Base-by-base conservation (phyloP, 2,888 invertebrate genomes). In the Uloborus plumipes region DNA sequence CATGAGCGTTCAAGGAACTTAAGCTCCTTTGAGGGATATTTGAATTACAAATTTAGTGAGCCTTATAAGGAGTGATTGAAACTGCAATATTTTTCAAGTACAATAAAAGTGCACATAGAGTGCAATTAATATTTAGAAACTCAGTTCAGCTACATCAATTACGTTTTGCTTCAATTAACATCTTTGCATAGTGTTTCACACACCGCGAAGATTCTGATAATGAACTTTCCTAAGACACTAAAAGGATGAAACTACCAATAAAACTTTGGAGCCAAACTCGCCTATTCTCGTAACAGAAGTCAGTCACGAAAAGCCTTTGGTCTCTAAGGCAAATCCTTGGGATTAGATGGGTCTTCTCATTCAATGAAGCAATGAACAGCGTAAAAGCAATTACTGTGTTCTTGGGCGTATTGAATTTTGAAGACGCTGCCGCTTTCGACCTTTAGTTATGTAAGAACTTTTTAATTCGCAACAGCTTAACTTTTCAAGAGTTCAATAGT, bases 181-280 rank as follows among this genome's bases (percentile, higher is more conserved):
- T 70, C 77, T 77, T 77, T 77, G 65, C 69, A 65, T 77, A 71
- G 62, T 64, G 47, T 55, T 64, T 69, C 47, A 51, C 58, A 39
- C 39, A 39, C 66, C 67, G 49, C 58, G 70, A 64, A 77, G 66
- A 59, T 71, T 64, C 77, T 70, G 77, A 71, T 77, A 77, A 77
- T 77, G 77, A 77, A 77, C 77, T 77, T 77, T 77, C 77, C 64
- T 70, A 70, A 77, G 77, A 77, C 70, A 71, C 77, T 77, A 77
- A 77, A 76, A 62, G 76, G 76, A 76, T 61, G 47, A 76, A 77
- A 77, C 70, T 65, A 71, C 70, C 77, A 70, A 77, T 77, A 77
- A 77, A 77, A 77, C 77, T 77, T 77, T 77, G 77, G 49, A 64
- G 69, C 59, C 58, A 47, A 75, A 75, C 75, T 75, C 49, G 72